Percentiles rank a stretch among this genome's conserved stretches.
Evolutionary conservation across 2,113 vertebrate species (phyloP).

Genomic region (Rissa tridactyla): DNA sequence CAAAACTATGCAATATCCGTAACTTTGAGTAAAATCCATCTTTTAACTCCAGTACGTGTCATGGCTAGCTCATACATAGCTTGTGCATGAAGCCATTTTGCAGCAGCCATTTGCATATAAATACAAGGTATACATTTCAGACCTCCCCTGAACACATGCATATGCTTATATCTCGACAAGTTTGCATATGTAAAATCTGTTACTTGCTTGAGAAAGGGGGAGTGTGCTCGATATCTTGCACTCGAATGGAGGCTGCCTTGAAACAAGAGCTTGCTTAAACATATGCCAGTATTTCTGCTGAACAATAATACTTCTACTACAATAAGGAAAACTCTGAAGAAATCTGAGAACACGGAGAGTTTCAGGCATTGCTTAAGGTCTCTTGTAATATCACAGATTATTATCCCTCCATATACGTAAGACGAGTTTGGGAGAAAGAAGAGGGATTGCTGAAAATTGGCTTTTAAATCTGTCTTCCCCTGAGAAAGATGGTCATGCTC

Average conservation of each 20-base stretch:
- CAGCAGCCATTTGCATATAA: not conserved
- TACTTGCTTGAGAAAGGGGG: not conserved
- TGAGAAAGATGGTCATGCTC: conserved; percentile 41
- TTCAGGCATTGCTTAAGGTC: not conserved
- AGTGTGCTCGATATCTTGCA: not conserved
- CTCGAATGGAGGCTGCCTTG: not conserved
- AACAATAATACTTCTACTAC: not conserved
- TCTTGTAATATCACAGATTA: not conserved
- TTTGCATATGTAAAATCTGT: not conserved
- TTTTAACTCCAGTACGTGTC: not conserved
- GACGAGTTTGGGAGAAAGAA: not conserved
- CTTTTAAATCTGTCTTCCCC: conserved; percentile 56
- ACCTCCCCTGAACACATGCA: not conserved
- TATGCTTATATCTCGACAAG: fast-evolving
- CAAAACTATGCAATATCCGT: not conserved
- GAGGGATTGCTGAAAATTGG: conserved; percentile 29
- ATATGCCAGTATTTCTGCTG: not conserved
- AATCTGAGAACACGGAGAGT: not conserved
- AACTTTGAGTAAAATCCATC: not conserved
- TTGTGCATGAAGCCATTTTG: not conserved
- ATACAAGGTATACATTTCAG: not conserved
- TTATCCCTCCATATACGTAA: not conserved
- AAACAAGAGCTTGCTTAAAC: not conserved
- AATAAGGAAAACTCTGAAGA: not conserved
- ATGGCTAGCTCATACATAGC: not conserved